A percentile compares a stretch with the other conserved stretches of the same genome.
Evolutionary conservation across 2,113 vertebrate genomes (phyloP).

Genomic region (Nerophis ophidion): DNA sequence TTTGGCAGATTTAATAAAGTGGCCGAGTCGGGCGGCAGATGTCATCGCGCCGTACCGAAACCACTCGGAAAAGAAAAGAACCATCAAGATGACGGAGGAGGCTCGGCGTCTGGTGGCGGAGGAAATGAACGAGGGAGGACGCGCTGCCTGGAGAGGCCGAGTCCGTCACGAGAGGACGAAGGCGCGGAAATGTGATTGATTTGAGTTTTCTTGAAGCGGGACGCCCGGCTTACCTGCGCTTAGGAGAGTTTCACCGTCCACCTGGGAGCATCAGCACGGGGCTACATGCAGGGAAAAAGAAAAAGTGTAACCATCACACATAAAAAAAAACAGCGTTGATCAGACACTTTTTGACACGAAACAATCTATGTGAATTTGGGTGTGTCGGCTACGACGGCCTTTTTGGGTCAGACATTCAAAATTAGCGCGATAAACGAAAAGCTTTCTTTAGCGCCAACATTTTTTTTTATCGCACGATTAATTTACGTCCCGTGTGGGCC

Average conservation of each 20-base stretch:
- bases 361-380: no score
- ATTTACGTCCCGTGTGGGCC: no score
- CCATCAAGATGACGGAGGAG: constrained; percentile 25
- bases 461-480: no score
- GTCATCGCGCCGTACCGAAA: constrained; percentile 5
- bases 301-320: not conserved
- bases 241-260: not conserved
- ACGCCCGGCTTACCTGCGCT: not conserved
- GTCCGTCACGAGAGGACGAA: constrained; percentile 24
- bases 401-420: no score
- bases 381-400: no score
- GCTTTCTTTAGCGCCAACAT: no score
- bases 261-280: not conserved
- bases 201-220: not conserved
- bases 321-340: not conserved
- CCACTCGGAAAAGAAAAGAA: not conserved
- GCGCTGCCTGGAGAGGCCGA: constrained; percentile 27
- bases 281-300: no score
- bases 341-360: no score
- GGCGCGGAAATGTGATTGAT: constrained; percentile 27
- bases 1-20: constrained; percentile 43
- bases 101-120: constrained; percentile 22
- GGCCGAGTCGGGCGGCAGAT: constrained; percentile 7
- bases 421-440: no score
- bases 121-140: constrained; percentile 40